These are phyloP conservation scores for Slavum lentiscoides DNA, from an alignment of 2,888 invertebrate species.

Conservation along the genomic window DNA sequence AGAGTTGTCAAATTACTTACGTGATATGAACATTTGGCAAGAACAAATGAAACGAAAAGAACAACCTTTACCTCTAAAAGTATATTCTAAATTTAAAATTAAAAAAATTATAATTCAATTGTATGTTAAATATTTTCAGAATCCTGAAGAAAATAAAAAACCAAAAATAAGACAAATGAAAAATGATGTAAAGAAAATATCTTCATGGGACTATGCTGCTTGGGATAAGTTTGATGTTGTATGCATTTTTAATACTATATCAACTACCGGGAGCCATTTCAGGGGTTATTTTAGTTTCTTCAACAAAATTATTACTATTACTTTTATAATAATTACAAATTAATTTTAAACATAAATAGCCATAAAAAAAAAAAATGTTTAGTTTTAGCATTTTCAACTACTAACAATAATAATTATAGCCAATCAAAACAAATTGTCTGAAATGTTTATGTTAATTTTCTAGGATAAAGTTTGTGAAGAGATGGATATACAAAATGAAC, in stretches of 20 bases:
- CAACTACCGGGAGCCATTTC: too few species aligned
- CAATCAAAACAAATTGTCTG: neutral
- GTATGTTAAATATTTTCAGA: constrained; percentile 30
- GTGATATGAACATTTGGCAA: constrained; percentile 56
- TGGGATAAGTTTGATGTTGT: constrained; percentile 84
- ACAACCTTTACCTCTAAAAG: constrained; percentile 33
- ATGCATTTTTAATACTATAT: constrained; percentile 58
- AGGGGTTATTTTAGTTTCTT: too few species aligned
- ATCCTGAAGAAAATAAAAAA: constrained; percentile 26
- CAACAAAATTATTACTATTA: too few species aligned
- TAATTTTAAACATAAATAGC: too few species aligned
- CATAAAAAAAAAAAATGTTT: too few species aligned
- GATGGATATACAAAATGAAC: neutral
- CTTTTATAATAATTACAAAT: too few species aligned
- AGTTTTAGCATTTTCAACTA: too few species aligned
- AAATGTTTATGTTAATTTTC: constrained; percentile 8
- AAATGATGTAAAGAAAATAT: constrained; percentile 62
- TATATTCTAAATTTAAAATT: neutral
- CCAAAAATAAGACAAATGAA: constrained; percentile 15
- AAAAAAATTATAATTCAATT: neutral
- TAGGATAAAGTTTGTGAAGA: constrained; percentile 35
- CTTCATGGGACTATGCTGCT: constrained; percentile 69
- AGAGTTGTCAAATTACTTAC: constrained; percentile 68
- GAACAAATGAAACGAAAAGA: constrained; percentile 56
- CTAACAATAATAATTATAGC: too few species aligned